phyloP scores from a whole-genome alignment of 2,888 invertebrate species.

The Spisula solida region DNA sequence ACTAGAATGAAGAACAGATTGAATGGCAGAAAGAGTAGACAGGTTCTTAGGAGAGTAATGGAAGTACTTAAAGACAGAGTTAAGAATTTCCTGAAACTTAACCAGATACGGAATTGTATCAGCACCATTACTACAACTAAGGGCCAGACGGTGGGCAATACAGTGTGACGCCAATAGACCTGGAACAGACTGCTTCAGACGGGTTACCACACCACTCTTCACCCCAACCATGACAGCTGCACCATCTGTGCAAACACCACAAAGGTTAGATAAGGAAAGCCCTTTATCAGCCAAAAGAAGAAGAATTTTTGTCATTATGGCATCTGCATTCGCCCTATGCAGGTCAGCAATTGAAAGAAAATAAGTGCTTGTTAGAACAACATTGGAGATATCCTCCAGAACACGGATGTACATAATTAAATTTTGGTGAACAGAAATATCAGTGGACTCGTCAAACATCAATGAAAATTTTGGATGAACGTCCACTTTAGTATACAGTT shows the following conservation, averaged over 20 bases:
- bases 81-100: slow-evolving; percentile 66
- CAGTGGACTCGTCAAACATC: slow-evolving; percentile 52
- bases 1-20: neutral
- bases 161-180: slow-evolving; percentile 66
- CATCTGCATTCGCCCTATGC: slow-evolving; percentile 46
- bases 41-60: slow-evolving; percentile 40
- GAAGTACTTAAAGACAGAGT: slow-evolving; percentile 54
- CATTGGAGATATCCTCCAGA: neutral
- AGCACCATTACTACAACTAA: slow-evolving; percentile 61
- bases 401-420: slow-evolving; percentile 36
- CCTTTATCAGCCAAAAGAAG: slow-evolving; percentile 21
- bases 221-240: neutral
- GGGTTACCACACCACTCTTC: slow-evolving; percentile 63
- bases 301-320: slow-evolving; percentile 32
- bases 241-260: slow-evolving; percentile 40
- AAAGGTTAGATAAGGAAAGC: slow-evolving; percentile 38
- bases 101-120: slow-evolving; percentile 64
- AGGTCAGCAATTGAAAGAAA: slow-evolving; percentile 32
- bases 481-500: neutral
- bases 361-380: neutral
- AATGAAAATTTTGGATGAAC: slow-evolving; percentile 13
- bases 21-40: neutral
- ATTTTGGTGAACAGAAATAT: slow-evolving; percentile 47
- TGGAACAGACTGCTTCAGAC: slow-evolving; percentile 54
- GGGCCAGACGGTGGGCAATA: slow-evolving; percentile 64